Percentiles rank a stretch among this genome's conserved stretches.
phyloP scores from a whole-genome alignment of 2,888 invertebrate genomes.

The Romanomermis culicivorax region DNA sequence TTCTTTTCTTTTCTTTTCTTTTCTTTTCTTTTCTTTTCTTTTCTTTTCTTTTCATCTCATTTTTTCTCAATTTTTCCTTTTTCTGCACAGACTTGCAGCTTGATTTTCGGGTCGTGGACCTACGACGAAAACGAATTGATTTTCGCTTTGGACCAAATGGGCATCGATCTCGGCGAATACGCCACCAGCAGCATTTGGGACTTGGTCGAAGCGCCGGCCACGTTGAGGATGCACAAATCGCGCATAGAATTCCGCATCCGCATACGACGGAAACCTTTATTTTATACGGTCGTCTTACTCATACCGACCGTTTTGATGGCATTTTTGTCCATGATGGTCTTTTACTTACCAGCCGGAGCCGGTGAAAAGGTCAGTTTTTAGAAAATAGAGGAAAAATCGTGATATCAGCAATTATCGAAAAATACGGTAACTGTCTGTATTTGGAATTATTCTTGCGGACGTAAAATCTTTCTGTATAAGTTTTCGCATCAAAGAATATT shows the following conservation, averaged over 20 bases:
- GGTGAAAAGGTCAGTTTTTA: too few species aligned
- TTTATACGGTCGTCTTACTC: constrained; percentile 97
- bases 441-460: too few species aligned
- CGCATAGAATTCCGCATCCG: constrained; percentile 24
- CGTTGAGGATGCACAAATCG: constrained; percentile 55
- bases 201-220: constrained; percentile 59
- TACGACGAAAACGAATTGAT: constrained; percentile 84
- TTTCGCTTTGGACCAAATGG: constrained; percentile 69
- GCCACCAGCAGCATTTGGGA: constrained; percentile 98
- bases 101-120: constrained; percentile 98
- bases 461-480: too few species aligned
- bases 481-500: too few species aligned
- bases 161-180: constrained; percentile 80
- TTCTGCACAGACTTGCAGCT: constrained; percentile 91
- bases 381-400: too few species aligned
- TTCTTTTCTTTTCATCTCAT: too few species aligned
- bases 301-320: constrained; percentile 95
- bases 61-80: too few species aligned
- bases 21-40: too few species aligned
- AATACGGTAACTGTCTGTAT: too few species aligned
- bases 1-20: too few species aligned
- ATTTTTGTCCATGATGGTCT: constrained; percentile 77
- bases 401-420: too few species aligned
- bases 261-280: constrained; percentile 70
- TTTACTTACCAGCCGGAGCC: not conserved